Conservation (phyloP, 2,888 invertebrate genomes). For the Polyommatus iphigenia region DNA sequence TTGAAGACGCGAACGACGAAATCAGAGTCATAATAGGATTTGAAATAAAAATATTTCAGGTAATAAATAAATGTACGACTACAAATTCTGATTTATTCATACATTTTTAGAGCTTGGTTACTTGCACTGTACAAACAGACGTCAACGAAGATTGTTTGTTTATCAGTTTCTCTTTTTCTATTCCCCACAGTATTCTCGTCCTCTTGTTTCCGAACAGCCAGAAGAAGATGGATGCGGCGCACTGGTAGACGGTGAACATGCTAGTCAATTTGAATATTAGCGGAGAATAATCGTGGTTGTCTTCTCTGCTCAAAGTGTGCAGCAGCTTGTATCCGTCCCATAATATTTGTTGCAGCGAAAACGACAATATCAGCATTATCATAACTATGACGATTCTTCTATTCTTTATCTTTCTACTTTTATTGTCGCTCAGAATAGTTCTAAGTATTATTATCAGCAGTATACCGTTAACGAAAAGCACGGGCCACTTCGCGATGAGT, state of each 20-base stretch:
- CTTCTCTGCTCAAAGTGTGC: slow-evolving; percentile 41
- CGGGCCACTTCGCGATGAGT: slow-evolving; percentile 61
- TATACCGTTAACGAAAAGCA: slow-evolving; percentile 56
- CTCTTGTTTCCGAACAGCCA: slow-evolving; percentile 68
- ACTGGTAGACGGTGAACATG: slow-evolving; percentile 56
- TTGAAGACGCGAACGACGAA: background rate
- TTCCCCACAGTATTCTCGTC: slow-evolving; percentile 60
- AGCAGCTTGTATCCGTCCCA: slow-evolving; percentile 57
- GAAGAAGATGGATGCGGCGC: slow-evolving; percentile 60
- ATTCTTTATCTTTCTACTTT: slow-evolving; percentile 50
- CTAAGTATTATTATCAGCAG: slow-evolving; percentile 54
- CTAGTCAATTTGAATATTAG: slow-evolving; percentile 41
- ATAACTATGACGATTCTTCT: slow-evolving; percentile 56
- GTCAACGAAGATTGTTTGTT: slow-evolving; percentile 14
- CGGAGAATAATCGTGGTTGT: slow-evolving; percentile 40
- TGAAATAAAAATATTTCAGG: background rate
- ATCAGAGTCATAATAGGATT: background rate
- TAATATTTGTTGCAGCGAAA: slow-evolving; percentile 63
- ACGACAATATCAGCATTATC: slow-evolving; percentile 58
- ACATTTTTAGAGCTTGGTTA: background rate
- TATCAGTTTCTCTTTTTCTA: slow-evolving; percentile 33
- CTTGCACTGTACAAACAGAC: background rate
- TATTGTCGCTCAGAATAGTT: slow-evolving; percentile 53
- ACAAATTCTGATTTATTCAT: background rate
- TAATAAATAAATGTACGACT: background rate